phyloP scores from a whole-genome alignment of 2,797 vertebrate species.

The Emydoidea blandingii region DNA sequence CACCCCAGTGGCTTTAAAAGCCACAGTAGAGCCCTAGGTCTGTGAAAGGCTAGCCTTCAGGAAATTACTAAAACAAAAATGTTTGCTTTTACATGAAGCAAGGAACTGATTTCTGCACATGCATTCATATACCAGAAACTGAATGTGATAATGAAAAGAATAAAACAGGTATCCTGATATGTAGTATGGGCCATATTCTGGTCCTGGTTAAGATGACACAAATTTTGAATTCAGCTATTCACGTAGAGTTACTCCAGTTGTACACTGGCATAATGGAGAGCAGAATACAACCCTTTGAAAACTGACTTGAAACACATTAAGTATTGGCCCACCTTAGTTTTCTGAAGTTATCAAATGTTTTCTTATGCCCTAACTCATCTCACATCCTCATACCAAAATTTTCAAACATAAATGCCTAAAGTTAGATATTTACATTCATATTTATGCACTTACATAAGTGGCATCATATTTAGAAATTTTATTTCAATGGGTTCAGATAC shows the following conservation, averaged over 20 bases:
- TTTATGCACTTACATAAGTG: rapidly evolving
- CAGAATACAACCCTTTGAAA: background rate
- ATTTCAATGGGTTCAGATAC: background rate
- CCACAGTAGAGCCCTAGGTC: background rate
- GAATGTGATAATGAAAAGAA: background rate
- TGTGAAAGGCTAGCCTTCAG: background rate
- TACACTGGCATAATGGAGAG: background rate
- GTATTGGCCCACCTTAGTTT: background rate
- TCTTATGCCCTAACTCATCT: background rate
- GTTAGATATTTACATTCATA: background rate
- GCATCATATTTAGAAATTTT: background rate
- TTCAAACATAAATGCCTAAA: background rate
- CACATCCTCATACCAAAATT: background rate
- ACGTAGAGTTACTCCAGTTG: background rate
- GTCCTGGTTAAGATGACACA: background rate
- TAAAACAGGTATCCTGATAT: background rate
- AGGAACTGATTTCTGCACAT: background rate
- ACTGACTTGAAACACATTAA: background rate
- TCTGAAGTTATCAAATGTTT: background rate
- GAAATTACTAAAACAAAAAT: background rate
- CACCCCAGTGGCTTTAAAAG: background rate
- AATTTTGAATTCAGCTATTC: background rate
- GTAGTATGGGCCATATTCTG: background rate
- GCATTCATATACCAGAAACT: background rate
- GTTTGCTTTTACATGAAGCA: background rate